Evolutionary conservation across 2,113 vertebrate species (phyloP), one percentile per base, ranked within the genome.

Genomic region (Phaethornis superciliosus): DNA sequence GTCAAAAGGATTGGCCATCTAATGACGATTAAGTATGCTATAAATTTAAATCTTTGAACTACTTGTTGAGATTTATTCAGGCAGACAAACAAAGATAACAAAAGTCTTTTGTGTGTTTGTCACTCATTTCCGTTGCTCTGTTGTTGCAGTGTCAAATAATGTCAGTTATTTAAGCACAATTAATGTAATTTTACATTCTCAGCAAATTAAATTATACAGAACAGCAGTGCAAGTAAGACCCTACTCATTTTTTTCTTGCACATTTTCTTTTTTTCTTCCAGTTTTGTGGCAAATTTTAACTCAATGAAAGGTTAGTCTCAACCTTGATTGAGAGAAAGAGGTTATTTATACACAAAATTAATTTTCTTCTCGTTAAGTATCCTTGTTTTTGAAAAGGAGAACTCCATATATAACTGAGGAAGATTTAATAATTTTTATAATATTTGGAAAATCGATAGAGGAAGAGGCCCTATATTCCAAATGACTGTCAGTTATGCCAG

Each of bases 31-130:
- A 98, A 98, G 97, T 98, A 97, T 97, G 97, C 97, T 98, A 98
- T 98, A 98, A 98, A 98, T 98, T 98, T 98, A 98, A 98, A 98
- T 98, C 98, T 98, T 98, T 97, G 97, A 97, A 98, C 97, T 98
- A 97, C 98, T 98, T 98, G 98, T 98, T 98, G 97, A 98, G 98
- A 97, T 98, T 98, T 98, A 98, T 98, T 98, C 98, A 98, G 97
- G 98, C 98, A 98, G 98, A 98, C 98, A 98, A 98, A 98, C 97
- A 98, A 98, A 98, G 98, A 98, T 98, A 98, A 98, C 98, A 98
- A 98, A 98, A 98, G 98, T 97, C 98, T 98, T 98, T 98, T 98
- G 98, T 98, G 95, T 96, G 64, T 98, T 98, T 98, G 98, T 98
- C 98, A 98, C 94, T 98, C 98, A 98, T 97, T 98, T 98, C 96